Base-by-base conservation (phyloP, 2,113 vertebrate genomes). In the Varanus salvator region DNA sequence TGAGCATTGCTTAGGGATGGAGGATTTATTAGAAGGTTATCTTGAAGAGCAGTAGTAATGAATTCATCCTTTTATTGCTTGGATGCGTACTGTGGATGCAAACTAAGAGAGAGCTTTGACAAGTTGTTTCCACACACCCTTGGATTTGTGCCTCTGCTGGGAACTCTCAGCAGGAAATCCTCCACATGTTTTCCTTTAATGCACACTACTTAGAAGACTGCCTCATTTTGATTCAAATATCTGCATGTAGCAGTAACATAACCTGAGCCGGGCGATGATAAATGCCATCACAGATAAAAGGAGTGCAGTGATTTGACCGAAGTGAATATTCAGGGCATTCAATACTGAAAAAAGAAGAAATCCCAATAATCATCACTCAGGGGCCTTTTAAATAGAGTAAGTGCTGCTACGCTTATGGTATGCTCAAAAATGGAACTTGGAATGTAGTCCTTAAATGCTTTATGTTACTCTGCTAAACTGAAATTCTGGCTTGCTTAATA, bases 161-260 rank as follows among this genome's bases (percentile, higher is more conserved):
- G 94, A 96, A 89, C 86, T 88, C 31, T 27, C 95, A 48, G 96
- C 97, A 97, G 97, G 97, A 97, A 97, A 96, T 91, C 93, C 93
- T 96, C 95, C 96, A 96, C 94, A 93, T 97, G 97, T 95, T 96
- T 97, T 93, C 90, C 94, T 96, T 95, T 74, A 91, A 93, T 86
- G 54, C 72, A 69, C 83, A 23, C 86, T 90, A 15, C 93, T 94
- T 93, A 93, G 89, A 92, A 90, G 91, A 86, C 92, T 82, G 90
- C 90, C 93, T 94, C 91, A 50, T 94, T 96, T 96, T 90, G 90
- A 93, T 93, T 93, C 90, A 87, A 86, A 87, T 93, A 76, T 92
- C 93, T 91, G 95, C 85, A 48, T 7, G 0, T 75, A 84, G 89
- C 95, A 93, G 89, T 86, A 91, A 86, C 68, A 50, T n/a, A 19